Percentiles rank a stretch among this genome's conserved stretches.
These are phyloP conservation scores for Drosophila hamatofila DNA, from an alignment of 2,888 invertebrate species.

Conservation along the genomic window DNA sequence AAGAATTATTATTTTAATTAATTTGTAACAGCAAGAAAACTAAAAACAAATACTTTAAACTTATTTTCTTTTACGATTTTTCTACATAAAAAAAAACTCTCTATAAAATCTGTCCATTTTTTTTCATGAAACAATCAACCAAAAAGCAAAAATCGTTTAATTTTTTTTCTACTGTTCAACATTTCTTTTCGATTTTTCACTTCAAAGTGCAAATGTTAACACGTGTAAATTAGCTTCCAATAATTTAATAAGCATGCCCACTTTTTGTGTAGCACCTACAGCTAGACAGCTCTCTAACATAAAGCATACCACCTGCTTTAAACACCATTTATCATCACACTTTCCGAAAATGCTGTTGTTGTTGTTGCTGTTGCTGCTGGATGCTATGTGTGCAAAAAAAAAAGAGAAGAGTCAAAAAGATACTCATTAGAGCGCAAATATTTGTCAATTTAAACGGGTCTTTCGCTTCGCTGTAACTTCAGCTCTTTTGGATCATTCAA, in stretches of 20 bases:
- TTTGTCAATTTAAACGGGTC: constrained; percentile 62
- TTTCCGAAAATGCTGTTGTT: constrained; percentile 26
- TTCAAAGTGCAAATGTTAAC: not conserved
- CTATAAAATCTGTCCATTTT: too few species aligned
- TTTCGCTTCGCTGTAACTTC: constrained; percentile 20
- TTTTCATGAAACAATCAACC: too few species aligned
- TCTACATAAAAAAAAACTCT: too few species aligned
- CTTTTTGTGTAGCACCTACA: constrained; percentile 1
- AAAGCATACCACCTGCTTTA: constrained; percentile 13
- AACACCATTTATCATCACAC: constrained; percentile 58
- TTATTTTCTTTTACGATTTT: too few species aligned
- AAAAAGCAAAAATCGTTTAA: not conserved
- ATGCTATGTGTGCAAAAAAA: constrained; percentile 6
- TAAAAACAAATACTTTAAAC: too few species aligned
- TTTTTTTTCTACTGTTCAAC: not conserved
- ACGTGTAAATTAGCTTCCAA: constrained; percentile 16
- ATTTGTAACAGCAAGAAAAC: too few species aligned
- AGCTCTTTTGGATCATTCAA: constrained; percentile 52
- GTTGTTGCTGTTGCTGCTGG: constrained; percentile 8
- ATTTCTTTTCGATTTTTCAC: not conserved
- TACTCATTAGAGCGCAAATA: constrained; percentile 52
- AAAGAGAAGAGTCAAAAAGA: constrained; percentile 12
- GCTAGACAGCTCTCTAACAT: not conserved
- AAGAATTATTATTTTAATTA: too few species aligned
- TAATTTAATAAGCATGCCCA: constrained; percentile 5